These are phyloP conservation scores for Copidosoma aretas DNA, from an alignment of 2,888 invertebrate genomes.

Conservation along the genomic window DNA sequence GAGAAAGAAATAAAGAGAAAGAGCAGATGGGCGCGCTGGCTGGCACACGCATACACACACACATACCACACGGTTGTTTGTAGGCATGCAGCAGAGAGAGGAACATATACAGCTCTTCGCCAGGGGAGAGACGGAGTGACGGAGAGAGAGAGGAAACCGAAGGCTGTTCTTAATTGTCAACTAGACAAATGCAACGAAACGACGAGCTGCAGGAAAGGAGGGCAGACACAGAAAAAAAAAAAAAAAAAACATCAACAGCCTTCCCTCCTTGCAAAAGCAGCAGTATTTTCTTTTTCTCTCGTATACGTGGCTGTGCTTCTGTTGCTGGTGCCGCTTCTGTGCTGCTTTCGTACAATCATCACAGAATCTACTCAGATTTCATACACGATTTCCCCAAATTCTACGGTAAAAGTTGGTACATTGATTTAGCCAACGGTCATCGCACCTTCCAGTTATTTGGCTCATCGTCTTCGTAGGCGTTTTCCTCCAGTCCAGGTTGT, in stretches of 20 bases:
- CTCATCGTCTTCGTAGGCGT: too few species aligned
- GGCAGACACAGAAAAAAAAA: not conserved
- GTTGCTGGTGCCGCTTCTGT: not conserved
- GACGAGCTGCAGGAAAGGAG: not conserved
- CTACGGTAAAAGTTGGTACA: too few species aligned
- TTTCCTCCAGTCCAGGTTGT: too few species aligned
- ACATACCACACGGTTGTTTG: constrained; percentile 3
- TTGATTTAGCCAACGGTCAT: too few species aligned
- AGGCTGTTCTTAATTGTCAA: too few species aligned
- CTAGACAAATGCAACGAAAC: not conserved
- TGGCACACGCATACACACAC: constrained; percentile 14
- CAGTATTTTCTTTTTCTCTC: not conserved
- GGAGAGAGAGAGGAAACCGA: too few species aligned
- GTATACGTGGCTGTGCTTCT: not conserved
- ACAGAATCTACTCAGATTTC: too few species aligned
- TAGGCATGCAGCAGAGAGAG: too few species aligned
- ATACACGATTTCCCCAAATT: too few species aligned
- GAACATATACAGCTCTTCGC: not conserved
- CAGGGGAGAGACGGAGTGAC: not conserved
- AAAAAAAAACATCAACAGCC: not conserved
- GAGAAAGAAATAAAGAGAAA: not conserved
- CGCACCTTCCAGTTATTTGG: too few species aligned
- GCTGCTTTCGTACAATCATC: not conserved
- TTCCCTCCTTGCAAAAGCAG: not conserved
- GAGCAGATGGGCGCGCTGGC: constrained; percentile 33